A percentile compares a stretch with the other conserved stretches of the same genome.
Evolutionary conservation across 2,888 invertebrate genomes (phyloP).

Genomic region (Lasioglossum villosulum): DNA sequence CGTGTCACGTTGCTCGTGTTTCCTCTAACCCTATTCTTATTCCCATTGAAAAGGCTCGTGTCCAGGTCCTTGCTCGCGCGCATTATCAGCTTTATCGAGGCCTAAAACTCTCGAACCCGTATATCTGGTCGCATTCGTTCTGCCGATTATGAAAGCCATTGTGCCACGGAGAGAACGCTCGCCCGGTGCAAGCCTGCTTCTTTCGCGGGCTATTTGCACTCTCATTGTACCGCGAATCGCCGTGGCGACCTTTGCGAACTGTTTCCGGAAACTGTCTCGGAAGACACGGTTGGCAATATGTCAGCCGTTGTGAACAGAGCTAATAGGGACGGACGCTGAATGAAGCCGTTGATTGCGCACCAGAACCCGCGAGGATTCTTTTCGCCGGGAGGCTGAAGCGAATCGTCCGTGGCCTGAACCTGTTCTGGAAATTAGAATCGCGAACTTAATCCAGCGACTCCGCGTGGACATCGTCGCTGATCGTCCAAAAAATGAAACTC

Average conservation of each 20-base stretch:
- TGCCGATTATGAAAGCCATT: slow-evolving; percentile 60
- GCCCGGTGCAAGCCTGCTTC: slow-evolving; percentile 21
- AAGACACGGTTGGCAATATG: slow-evolving; percentile 43
- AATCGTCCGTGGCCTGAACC: neutral
- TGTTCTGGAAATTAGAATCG: slow-evolving; percentile 24
- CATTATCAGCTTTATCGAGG: slow-evolving; percentile 55
- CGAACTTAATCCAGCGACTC: too few species aligned
- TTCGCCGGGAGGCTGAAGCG: neutral
- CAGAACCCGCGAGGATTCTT: neutral
- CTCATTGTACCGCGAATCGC: slow-evolving; percentile 55
- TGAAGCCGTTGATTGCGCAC: slow-evolving; percentile 52
- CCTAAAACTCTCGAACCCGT: slow-evolving; percentile 41
- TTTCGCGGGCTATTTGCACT: slow-evolving; percentile 42
- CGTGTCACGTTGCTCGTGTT: slow-evolving; percentile 18
- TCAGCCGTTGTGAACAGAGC: slow-evolving; percentile 29
- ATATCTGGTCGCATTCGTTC: slow-evolving; percentile 55
- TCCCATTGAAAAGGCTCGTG: slow-evolving; percentile 30
- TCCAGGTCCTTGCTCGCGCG: neutral
- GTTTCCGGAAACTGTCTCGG: slow-evolving; percentile 41
- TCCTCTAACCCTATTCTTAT: slow-evolving; percentile 45
- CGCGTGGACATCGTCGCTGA: neutral
- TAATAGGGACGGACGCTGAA: slow-evolving; percentile 36
- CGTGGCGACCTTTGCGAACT: slow-evolving; percentile 47
- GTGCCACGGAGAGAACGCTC: slow-evolving; percentile 26
- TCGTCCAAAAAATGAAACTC: neutral